Evolutionary conservation across 2,797 vertebrate genomes (phyloP), one percentile per base, ranked within the genome.

Genomic region (Ara ararauna): DNA sequence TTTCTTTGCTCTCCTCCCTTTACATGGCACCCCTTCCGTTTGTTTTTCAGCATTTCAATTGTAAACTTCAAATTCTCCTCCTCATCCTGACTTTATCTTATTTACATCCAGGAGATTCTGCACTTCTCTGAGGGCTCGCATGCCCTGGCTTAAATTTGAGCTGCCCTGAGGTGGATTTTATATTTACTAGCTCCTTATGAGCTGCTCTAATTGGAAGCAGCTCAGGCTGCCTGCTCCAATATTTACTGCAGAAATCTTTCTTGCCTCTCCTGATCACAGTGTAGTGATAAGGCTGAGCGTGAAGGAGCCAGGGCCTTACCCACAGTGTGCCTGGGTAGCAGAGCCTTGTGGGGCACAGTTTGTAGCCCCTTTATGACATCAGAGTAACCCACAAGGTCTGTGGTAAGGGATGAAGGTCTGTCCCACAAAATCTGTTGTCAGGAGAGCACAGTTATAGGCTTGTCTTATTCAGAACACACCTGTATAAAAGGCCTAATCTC

Each of bases 121-220:
- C 58, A 30, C 65, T 65, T 83, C 58, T 92, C 90, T 75, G 68
- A 92, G 68, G 78, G 68, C 75, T 95, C 77, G 79, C 68, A 24
- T 92, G 68, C 50, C 90, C 86, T 93, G 81, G 75, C 91, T 95
- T 93, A 94, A 96, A 94, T 75, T 92, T 66, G 74, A 93, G 81
- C 86, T 95, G 92, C 94, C 90, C 95, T 64, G 75, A 89, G 86
- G 91, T 92, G 45, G 75, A 77, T 92, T 93, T 95, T 95, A 95
- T 95, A 95, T 96, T 95, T 96, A 95, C 95, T 54, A 93, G 84
- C 81, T 95, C 61, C 84, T 96, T 85, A 92, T 80, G 78, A 90
- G 86, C 74, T 90, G 94, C 71, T 91, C 83, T 95, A 78, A 72
- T 90, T 77, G 93, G 77, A 92, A 83, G 81, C 65, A 94, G 84